Percentiles rank a stretch among this genome's conserved stretches.
These are phyloP conservation scores for Orycteropus afer DNA, from an alignment of 2,113 vertebrate species.

Conservation along the genomic window DNA sequence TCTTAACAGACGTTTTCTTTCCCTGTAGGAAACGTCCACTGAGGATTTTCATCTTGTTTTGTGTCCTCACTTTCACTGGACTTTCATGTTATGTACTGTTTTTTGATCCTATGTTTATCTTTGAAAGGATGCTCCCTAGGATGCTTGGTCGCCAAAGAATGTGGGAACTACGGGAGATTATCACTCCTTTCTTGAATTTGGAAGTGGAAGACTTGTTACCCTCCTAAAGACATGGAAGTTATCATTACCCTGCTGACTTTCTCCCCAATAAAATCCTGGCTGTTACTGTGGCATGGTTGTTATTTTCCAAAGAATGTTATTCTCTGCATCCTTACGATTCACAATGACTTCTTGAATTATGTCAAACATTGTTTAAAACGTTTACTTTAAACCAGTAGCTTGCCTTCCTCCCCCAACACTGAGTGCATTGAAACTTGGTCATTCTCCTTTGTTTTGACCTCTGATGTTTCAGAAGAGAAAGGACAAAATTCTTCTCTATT, in stretches of 20 bases:
- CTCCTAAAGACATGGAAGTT: constrained; percentile 17
- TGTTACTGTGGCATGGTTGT: background rate
- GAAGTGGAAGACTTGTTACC: constrained; percentile 63
- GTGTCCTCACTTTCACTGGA: constrained; percentile 34
- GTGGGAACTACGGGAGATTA: constrained; percentile 49
- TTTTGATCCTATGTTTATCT: constrained; percentile 53
- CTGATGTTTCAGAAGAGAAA: constrained; percentile 2
- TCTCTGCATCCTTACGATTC: background rate
- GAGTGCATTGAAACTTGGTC: background rate
- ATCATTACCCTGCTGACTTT: background rate
- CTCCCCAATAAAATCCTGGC: constrained; percentile 50
- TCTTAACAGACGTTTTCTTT: constrained; percentile 24
- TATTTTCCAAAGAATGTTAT: background rate
- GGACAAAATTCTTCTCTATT: background rate
- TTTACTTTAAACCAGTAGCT: background rate
- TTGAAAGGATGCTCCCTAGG: constrained; percentile 39
- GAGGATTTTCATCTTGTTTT: constrained; percentile 36
- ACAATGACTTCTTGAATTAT: background rate
- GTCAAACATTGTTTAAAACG: background rate
- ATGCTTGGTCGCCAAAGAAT: background rate
- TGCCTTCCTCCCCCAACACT: background rate
- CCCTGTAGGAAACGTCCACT: constrained; percentile 37
- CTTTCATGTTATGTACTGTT: constrained; percentile 61
- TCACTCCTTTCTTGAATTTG: constrained; percentile 36
- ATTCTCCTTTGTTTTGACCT: background rate